phyloP scores from a whole-genome alignment of 2,888 invertebrate genomes.

The Nineta flava region DNA sequence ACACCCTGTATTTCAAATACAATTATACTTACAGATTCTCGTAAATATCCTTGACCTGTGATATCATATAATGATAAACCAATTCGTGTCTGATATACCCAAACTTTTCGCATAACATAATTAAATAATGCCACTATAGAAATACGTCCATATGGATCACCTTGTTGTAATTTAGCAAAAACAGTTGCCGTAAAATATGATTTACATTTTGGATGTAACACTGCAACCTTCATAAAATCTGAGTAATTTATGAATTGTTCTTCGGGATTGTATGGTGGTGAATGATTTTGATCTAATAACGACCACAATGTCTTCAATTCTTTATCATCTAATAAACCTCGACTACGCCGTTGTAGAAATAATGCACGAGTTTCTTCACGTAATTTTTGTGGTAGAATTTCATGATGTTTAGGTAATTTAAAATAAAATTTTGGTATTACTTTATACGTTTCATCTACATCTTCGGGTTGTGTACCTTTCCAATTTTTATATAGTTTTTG shows the following conservation, averaged over 20 bases:
- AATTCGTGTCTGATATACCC: constrained; percentile 88
- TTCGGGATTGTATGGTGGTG: constrained; percentile 51
- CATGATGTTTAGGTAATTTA: constrained; percentile 60
- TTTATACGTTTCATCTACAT: constrained; percentile 32
- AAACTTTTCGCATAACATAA: constrained; percentile 88
- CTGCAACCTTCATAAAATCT: constrained; percentile 66
- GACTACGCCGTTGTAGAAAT: constrained; percentile 71
- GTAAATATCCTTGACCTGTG: constrained; percentile 77
- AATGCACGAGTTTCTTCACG: constrained; percentile 79
- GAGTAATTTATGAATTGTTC: constrained; percentile 75
- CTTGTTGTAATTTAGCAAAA: constrained; percentile 75
- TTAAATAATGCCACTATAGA: constrained; percentile 84
- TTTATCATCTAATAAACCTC: constrained; percentile 70
- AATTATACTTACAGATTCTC: constrained; percentile 48
- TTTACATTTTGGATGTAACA: constrained; percentile 55
- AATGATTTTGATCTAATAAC: constrained; percentile 66
- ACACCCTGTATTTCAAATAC: not conserved
- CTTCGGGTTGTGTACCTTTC: constrained; percentile 32
- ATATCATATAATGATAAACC: constrained; percentile 87
- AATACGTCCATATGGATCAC: constrained; percentile 73
- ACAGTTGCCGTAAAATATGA: constrained; percentile 72
- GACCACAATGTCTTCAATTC: constrained; percentile 77
- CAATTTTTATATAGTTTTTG: constrained; percentile 32
- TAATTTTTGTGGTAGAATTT: constrained; percentile 61
- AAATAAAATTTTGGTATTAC: constrained; percentile 62